Conservation (phyloP, 2,888 invertebrate genomes). For the Crematogaster levior region DNA sequence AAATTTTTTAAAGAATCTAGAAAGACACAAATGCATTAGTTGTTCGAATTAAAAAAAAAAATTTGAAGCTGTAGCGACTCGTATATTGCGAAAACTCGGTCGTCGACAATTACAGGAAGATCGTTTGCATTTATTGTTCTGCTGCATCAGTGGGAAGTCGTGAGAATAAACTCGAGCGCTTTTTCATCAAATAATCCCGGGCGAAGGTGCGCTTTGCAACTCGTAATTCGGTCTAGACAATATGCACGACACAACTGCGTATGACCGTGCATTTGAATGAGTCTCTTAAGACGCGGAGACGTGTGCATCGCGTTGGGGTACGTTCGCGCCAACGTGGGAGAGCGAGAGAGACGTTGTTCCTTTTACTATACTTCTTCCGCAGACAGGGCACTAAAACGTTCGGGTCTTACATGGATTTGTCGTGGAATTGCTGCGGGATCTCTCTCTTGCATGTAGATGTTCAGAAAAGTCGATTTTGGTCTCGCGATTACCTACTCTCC, state of each 20-base stretch:
- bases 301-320: slow-evolving; percentile 63
- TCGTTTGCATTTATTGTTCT: slow-evolving; percentile 22
- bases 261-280: slow-evolving; percentile 81
- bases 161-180: neutral
- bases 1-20: neutral
- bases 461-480: neutral
- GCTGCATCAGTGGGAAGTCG: slow-evolving; percentile 28
- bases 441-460: neutral
- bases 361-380: slow-evolving; percentile 27
- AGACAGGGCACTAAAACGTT: neutral
- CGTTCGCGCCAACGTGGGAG: slow-evolving; percentile 63
- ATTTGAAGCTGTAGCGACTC: neutral
- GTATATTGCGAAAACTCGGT: neutral
- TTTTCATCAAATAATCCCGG: slow-evolving; percentile 43
- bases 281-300: slow-evolving; percentile 70
- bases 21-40: neutral
- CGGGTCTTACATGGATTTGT: slow-evolving; percentile 18
- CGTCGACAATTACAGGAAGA: neutral
- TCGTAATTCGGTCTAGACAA: slow-evolving; percentile 48
- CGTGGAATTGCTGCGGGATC: neutral
- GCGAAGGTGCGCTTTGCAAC: slow-evolving; percentile 26
- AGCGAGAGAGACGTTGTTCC: slow-evolving; percentile 57
- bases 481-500: neutral
- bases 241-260: slow-evolving; percentile 63
- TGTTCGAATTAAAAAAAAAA: neutral